Percentiles rank a stretch among this genome's conserved stretches.
Evolutionary conservation across 2,797 vertebrate species (phyloP).

Genomic region (Macropodus opercularis): DNA sequence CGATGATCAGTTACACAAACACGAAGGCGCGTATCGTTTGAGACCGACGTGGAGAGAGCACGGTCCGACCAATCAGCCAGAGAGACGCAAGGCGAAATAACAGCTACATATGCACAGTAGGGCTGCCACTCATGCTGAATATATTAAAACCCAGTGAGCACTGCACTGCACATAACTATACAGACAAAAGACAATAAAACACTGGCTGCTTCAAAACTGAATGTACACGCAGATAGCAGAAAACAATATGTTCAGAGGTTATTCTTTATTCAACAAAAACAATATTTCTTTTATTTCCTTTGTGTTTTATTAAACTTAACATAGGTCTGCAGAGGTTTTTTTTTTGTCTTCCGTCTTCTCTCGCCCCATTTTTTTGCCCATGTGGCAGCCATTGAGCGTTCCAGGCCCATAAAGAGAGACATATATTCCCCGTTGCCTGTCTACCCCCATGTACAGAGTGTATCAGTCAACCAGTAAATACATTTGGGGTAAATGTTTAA

Average conservation of each 20-base stretch:
- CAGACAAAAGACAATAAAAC: constrained; percentile 32
- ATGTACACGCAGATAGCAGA: constrained; percentile 14
- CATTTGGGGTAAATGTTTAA: constrained; percentile 78
- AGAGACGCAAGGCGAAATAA: constrained; percentile 29
- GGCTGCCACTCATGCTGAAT: constrained; percentile 19
- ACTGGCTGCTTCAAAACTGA: constrained; percentile 10
- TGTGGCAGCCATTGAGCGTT: constrained; percentile 56
- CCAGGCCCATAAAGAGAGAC: constrained; percentile 69
- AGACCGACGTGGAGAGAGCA: constrained; percentile 37
- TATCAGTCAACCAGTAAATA: constrained; percentile 77
- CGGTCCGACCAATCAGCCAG: constrained; percentile 41
- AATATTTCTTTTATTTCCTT: constrained; percentile 22
- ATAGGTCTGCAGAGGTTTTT: constrained; percentile 12
- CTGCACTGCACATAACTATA: constrained; percentile 15
- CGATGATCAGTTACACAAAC: constrained; percentile 73
- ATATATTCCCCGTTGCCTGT: constrained; percentile 54
- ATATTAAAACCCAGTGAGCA: constrained; percentile 41
- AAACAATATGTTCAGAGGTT: constrained; percentile 2
- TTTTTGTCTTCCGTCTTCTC: background rate
- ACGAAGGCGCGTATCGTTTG: constrained; percentile 62
- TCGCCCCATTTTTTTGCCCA: constrained; percentile 33
- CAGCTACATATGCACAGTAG: too few relatives aligned
- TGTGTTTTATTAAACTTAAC: constrained; percentile 37
- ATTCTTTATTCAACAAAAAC: background rate
- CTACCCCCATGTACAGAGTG: constrained; percentile 61